Percentiles rank a stretch among this genome's conserved stretches.
Conservation (phyloP, 2,113 vertebrate genomes). For the Procavia capensis region DNA sequence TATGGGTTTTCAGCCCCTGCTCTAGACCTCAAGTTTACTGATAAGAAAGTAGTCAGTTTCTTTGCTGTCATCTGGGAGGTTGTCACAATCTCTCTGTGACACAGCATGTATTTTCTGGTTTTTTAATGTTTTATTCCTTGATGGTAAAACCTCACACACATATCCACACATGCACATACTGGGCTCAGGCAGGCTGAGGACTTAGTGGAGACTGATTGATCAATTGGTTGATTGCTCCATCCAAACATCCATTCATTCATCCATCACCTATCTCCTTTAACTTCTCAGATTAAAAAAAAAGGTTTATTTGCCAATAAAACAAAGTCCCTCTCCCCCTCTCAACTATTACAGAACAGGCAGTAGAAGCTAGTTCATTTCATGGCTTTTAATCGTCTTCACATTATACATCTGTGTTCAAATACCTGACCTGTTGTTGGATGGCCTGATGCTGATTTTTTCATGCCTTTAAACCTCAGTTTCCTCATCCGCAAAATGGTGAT, state of each 20-base stretch:
- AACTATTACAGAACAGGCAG: background rate
- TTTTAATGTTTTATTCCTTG: background rate
- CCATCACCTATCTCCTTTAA: background rate
- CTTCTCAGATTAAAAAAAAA: background rate
- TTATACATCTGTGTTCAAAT: background rate
- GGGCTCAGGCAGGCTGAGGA: background rate
- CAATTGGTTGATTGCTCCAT: background rate
- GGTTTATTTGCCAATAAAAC: background rate
- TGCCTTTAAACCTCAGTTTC: background rate
- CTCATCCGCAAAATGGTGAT: slow-evolving; percentile 16
- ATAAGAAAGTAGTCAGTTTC: background rate
- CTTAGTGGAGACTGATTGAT: background rate
- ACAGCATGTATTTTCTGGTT: background rate
- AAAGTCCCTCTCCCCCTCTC: background rate
- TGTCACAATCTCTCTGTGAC: background rate
- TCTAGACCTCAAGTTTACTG: background rate
- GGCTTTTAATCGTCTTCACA: background rate
- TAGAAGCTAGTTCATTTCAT: background rate
- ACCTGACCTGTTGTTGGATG: background rate
- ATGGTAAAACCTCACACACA: background rate
- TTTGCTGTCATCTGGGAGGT: background rate
- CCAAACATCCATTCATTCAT: background rate
- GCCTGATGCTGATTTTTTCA: background rate
- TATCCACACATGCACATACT: background rate
- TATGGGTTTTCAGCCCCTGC: background rate